Base-by-base conservation (phyloP, 1,140 invertebrate species). In the Antheraea pernyi region DNA sequence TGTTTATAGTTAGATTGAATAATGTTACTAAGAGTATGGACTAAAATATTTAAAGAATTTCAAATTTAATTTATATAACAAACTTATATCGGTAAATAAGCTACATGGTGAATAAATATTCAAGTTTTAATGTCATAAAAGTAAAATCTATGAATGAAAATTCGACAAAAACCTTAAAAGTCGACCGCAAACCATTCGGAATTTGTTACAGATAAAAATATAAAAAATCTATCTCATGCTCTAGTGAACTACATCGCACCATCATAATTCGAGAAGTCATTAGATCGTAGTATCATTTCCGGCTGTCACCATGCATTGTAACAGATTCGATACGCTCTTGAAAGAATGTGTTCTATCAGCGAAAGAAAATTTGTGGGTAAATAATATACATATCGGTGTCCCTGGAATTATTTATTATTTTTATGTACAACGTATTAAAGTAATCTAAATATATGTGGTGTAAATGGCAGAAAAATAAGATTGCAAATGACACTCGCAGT, bases 181-280 rank as follows among this genome's bases (percentile, higher is more conserved):
- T 36, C 7, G 22, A n/a, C 22, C 2, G 8, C 30, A 63, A 63
- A 37, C 16, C 61, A 37, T 46, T 65, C 10, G 39, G 3, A 82
- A 80, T 83, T 76, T 71, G 76, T 79, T 79, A 76, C 66, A 53
- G 59, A 16, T 19, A 72, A 65, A 77, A 68, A 59, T 66, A 76
- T 73, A 81, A 76, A 73, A 70, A 67, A 72, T 60, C 36, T 72
- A 74, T 76, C 68, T 80, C 74, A 83, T 80, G 82, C 77, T 82
- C 82, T 78, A 83, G 65, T 87, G 82, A 78, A 70, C 81, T 79
- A 82, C 61, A 84, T 84, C 78, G 74, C 68, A 59, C 65, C 61
- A 59, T 69, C 59, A 67, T 71, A 62, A 70, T 74, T 68, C 39
- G 58, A 68, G 65, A 69, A 69, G 70, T 72, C 67, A 76, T 68